A percentile compares a stretch with the other conserved stretches of the same genome.
These are phyloP conservation scores for Elmis aenea DNA, from an alignment of 2,888 invertebrate species.

Conservation along the genomic window DNA sequence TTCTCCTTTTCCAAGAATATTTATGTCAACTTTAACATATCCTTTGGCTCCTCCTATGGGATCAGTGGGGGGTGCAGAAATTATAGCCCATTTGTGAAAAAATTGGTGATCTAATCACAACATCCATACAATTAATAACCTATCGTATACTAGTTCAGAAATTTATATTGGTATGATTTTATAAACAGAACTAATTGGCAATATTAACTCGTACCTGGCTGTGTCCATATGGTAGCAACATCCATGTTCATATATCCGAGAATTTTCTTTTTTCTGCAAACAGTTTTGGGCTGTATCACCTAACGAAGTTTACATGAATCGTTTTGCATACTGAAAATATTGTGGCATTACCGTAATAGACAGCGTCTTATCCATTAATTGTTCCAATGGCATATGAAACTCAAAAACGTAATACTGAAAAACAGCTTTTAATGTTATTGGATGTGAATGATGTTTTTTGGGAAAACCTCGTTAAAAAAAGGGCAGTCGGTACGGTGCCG, in stretches of 20 bases:
- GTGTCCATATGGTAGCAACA: constrained; percentile 66
- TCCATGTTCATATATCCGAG: constrained; percentile 62
- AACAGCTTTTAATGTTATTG: constrained; percentile 4
- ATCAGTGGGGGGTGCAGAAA: constrained; percentile 57
- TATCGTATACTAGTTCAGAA: neutral
- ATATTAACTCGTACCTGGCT: constrained; percentile 51
- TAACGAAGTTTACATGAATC: constrained; percentile 16
- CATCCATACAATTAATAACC: too few species aligned
- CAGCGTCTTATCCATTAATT: constrained; percentile 51
- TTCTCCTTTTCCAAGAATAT: constrained; percentile 67
- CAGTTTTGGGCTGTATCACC: constrained; percentile 38
- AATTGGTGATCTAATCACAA: constrained; percentile 65
- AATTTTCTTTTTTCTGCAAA: constrained; percentile 47
- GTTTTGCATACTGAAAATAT: constrained; percentile 26
- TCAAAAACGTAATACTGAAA: constrained; percentile 67
- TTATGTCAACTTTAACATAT: constrained; percentile 76
- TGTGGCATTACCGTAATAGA: constrained; percentile 7
- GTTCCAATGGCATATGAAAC: constrained; percentile 52
- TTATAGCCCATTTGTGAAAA: constrained; percentile 80
- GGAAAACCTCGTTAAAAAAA: constrained; percentile 61
- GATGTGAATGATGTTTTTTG: neutral
- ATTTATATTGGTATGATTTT: too few species aligned
- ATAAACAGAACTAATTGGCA: neutral
- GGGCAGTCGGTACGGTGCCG: constrained; percentile 58
- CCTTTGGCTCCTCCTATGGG: constrained; percentile 57